phyloP scores from a whole-genome alignment of 2,113 vertebrate species.

The Symphodus melops region DNA sequence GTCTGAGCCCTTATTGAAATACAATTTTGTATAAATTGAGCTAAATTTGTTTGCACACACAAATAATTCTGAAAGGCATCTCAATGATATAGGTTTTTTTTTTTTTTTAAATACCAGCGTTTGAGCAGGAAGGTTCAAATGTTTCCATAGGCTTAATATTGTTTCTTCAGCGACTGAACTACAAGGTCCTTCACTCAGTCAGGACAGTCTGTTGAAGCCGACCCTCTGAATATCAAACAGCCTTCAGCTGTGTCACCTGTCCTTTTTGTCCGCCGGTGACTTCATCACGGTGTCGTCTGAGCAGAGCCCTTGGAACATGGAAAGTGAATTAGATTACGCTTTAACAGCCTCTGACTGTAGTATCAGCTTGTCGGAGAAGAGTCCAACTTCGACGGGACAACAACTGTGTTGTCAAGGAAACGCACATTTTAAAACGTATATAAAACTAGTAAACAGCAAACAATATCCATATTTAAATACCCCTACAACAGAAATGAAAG shows the following conservation, averaged over 20 bases:
- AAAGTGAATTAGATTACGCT: conserved; percentile 59
- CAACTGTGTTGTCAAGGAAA: background rate
- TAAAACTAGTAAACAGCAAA: too few relatives aligned
- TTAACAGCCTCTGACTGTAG: conserved; percentile 36
- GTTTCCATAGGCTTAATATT: background rate
- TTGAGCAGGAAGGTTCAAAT: too few relatives aligned
- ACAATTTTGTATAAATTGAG: too few relatives aligned
- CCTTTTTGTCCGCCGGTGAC: conserved; percentile 66
- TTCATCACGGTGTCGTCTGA: conserved; percentile 70
- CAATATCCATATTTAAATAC: too few relatives aligned
- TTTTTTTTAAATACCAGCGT: too few relatives aligned
- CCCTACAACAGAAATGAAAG: too few relatives aligned
- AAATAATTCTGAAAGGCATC: too few relatives aligned
- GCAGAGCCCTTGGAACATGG: conserved; percentile 59
- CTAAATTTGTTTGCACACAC: too few relatives aligned
- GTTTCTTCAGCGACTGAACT: conserved; percentile 47
- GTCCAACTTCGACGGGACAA: background rate
- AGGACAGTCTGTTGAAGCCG: conserved; percentile 54
- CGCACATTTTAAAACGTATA: too few relatives aligned
- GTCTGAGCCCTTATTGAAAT: too few relatives aligned
- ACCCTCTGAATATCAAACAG: conserved; percentile 75
- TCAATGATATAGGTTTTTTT: too few relatives aligned
- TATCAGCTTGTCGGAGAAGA: conserved; percentile 11
- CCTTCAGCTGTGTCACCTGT: conserved; percentile 66
- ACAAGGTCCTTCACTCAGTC: conserved; percentile 55